Evolutionary conservation across 2,797 vertebrate species (phyloP).

Genomic region (Urosaurus nigricauda): DNA sequence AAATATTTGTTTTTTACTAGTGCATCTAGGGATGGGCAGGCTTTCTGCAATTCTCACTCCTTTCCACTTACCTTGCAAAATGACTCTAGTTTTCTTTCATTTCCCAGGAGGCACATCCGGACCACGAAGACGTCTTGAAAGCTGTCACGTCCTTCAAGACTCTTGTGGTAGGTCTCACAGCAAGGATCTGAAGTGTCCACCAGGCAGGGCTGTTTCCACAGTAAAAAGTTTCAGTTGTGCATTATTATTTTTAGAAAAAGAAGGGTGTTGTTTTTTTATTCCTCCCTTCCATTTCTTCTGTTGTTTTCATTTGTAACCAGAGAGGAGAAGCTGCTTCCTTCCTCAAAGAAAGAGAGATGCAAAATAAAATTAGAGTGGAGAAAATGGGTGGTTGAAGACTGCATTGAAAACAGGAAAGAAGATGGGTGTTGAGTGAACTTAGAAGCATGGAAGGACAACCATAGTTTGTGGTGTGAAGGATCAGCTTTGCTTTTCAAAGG

Average conservation of each 20-base stretch:
- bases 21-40: not conserved
- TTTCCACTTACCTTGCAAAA: not conserved
- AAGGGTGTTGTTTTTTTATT: not conserved
- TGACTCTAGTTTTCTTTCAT: conserved; percentile 48
- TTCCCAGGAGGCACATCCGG: conserved; percentile 92
- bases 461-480: too few species aligned
- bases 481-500: too few species aligned
- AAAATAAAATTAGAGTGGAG: conserved; percentile 27
- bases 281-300: conserved; percentile 40
- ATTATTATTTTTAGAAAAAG: conserved; percentile 28
- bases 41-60: not conserved
- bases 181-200: not conserved
- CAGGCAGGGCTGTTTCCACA: conserved; percentile 30
- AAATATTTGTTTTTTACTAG: too few species aligned
- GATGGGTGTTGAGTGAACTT: too few species aligned
- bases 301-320: conserved; percentile 59
- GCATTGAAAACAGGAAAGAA: conserved; percentile 65
- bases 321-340: conserved; percentile 63
- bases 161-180: conserved; percentile 89
- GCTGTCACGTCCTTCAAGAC: conserved; percentile 87
- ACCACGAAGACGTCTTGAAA: conserved; percentile 92
- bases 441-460: conserved; percentile 23
- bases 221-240: conserved; percentile 18
- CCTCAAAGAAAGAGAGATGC: conserved; percentile 52
- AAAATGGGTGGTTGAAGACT: conserved; percentile 44